Conservation (phyloP, 2,797 vertebrate species). For the Octomys mimax region DNA sequence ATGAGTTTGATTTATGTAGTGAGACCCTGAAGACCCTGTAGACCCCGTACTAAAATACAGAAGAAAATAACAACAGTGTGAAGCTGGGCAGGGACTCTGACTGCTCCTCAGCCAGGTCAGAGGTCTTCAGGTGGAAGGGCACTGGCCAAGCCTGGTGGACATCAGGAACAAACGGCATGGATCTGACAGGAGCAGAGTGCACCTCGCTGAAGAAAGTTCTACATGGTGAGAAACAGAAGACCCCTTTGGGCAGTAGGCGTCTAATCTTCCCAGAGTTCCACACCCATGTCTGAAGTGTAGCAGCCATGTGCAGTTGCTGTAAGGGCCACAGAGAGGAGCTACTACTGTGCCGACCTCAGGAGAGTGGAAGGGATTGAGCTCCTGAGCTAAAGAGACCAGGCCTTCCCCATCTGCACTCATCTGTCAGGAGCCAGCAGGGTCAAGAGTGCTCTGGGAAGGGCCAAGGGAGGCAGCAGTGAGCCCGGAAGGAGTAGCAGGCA, state of each 20-base stretch:
- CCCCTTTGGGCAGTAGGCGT: background rate
- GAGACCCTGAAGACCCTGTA: no score
- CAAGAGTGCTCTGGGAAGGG: accelerated
- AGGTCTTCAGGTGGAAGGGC: background rate
- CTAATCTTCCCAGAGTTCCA: background rate
- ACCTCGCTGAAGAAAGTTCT: background rate
- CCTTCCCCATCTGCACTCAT: background rate
- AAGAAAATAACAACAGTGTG: no score
- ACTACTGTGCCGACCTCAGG: background rate
- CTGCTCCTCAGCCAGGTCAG: no score
- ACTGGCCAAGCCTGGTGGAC: background rate
- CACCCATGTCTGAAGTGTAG: background rate
- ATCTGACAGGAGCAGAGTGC: background rate
- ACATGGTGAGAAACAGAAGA: background rate
- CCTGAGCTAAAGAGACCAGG: background rate
- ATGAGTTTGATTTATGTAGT: no score
- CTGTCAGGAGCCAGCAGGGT: background rate
- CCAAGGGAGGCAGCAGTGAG: background rate
- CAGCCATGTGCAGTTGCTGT: background rate
- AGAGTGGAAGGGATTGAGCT: background rate
- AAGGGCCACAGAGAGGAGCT: background rate
- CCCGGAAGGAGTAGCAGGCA: background rate
- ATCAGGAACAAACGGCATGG: background rate
- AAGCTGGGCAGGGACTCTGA: no score
- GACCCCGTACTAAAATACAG: no score